Percentiles rank a stretch among this genome's conserved stretches.
phyloP scores from a whole-genome alignment of 2,797 vertebrate genomes.

The Falco naumanni region DNA sequence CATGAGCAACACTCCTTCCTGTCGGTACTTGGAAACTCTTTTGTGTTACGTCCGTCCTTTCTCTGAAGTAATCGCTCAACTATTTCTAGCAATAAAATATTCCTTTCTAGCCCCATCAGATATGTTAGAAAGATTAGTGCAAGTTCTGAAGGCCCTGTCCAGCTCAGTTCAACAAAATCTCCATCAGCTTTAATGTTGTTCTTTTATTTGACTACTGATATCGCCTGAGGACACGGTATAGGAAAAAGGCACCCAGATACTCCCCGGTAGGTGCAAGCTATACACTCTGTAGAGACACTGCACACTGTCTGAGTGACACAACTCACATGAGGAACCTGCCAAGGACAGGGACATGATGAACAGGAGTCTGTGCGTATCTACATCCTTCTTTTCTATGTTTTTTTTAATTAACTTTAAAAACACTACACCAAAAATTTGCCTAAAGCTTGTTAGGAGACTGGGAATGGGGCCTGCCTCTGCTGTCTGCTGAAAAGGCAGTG shows the following conservation, averaged over 20 bases:
- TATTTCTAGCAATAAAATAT: constrained; percentile 71
- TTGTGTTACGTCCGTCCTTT: constrained; percentile 70
- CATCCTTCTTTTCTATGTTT: not conserved
- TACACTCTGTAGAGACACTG: not conserved
- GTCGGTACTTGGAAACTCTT: constrained; percentile 70
- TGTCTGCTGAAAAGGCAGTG: not conserved
- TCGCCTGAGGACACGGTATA: not conserved
- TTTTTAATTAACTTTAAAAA: not conserved
- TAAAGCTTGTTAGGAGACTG: not conserved
- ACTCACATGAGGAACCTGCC: not conserved
- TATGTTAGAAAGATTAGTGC: constrained; percentile 34
- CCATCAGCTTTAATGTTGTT: not conserved
- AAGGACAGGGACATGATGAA: not conserved
- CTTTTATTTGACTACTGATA: not conserved
- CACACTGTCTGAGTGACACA: not conserved
- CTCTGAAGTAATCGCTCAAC: constrained; percentile 65
- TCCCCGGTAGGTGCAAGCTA: accelerated
- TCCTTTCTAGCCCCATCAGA: constrained; percentile 14
- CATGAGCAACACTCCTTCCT: constrained; percentile 73
- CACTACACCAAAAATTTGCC: not conserved
- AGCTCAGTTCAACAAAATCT: constrained; percentile 20
- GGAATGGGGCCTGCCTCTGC: not conserved
- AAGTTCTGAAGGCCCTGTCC: constrained; percentile 16
- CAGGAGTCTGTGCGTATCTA: not conserved
- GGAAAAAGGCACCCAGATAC: not conserved